Conservation (phyloP, 2,888 invertebrate genomes). For the Archips xylosteana region DNA sequence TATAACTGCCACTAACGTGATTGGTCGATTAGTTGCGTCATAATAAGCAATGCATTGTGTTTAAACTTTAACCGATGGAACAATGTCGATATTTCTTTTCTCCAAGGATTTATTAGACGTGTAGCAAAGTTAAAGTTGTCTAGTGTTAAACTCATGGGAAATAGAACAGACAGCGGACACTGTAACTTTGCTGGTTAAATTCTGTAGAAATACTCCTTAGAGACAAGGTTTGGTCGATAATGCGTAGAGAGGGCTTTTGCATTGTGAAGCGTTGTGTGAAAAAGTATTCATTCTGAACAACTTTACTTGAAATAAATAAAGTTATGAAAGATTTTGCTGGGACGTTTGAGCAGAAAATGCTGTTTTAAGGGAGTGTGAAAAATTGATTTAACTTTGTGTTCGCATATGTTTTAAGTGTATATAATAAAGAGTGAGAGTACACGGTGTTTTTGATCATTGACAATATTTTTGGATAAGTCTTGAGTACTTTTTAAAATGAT, state of each 20-base stretch:
- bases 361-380: conserved; percentile 18
- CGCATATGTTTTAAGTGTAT: neutral
- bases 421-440: neutral
- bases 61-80: neutral
- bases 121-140: neutral
- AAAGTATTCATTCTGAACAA: neutral
- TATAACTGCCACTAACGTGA: too few relatives aligned
- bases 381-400: conserved; percentile 16
- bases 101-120: neutral
- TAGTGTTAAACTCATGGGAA: neutral
- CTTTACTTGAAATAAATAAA: conserved; percentile 27
- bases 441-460: too few relatives aligned
- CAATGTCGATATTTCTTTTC: neutral
- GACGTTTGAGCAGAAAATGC: conserved; percentile 21
- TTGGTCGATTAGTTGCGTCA: too few relatives aligned
- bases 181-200: neutral
- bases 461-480: too few relatives aligned
- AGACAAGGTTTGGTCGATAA: conserved; percentile 28
- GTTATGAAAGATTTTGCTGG: conserved; percentile 26
- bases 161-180: neutral
- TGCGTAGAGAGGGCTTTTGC: neutral
- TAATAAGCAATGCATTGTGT: neutral
- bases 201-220: conserved; percentile 17
- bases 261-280: conserved; percentile 13
- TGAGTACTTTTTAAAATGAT: too few relatives aligned